Evolutionary conservation across 2,888 invertebrate species (phyloP), one percentile per base, ranked within the genome.

Genomic region (Criorhina ranunculi): DNA sequence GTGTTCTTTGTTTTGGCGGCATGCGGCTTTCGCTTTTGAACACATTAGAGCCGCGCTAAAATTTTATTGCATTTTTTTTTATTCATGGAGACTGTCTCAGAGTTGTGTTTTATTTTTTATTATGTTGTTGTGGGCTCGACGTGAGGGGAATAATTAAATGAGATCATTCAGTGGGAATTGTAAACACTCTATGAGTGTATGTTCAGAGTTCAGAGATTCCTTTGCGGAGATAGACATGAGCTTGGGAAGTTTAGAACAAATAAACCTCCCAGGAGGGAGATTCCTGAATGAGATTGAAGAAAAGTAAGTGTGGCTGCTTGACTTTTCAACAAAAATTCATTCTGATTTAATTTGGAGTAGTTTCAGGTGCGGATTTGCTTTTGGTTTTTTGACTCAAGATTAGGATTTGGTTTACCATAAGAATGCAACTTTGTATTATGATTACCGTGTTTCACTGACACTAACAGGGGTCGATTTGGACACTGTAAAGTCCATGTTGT

Each of bases 81-180:
- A 17, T 35, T 9, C n/a, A n/a, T 31, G 15, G 5, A 19, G 17
- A 2, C 5, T 17, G 12, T 46, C 29, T 44, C 24, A 24, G n/a
- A 7, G n/a, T 44, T 53, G 55, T 75, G 62, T 53, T 57, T 37
- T 46, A 6, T 9, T 19, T 60, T 72, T 55, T 75, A 64, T 64
- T 44, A 62, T 53, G 29, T 57, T 53, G 29, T 57, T 66, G 53
- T 53, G 59, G 33, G 59, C 57, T 19, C 11, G 33, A 77, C 72
- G 77, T 82, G 82, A 72, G 53, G 9, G 31, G 78, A 77, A 77
- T 82, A 66, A n/a, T 15, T 49, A 70, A 77, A 70, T 72, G 33
- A 51, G 46, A 57, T 69, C 37, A 60, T 69, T 81, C 42, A 42
- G 42, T 9, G 35, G 51, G 60, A 67, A 70, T 64, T 66, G 64